Evolutionary conservation across 2,113 vertebrate genomes (phyloP).

Genomic region (Leucoraja erinaceus): DNA sequence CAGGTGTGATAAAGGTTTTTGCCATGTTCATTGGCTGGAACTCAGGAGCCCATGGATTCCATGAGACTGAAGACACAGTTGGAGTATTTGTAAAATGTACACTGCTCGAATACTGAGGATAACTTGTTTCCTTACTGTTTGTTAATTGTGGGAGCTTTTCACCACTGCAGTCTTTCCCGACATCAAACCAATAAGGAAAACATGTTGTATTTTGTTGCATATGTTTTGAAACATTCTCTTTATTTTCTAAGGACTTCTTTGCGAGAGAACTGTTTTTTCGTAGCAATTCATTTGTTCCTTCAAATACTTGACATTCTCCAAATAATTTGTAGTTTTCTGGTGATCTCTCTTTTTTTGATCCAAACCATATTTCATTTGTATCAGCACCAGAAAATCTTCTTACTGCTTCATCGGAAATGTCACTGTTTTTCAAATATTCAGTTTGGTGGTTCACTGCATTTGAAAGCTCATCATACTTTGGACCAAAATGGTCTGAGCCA

Average conservation of each 20-base stretch:
- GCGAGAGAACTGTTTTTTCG: background rate
- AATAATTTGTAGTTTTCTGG: slow-evolving; percentile 1
- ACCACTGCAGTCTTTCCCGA: background rate
- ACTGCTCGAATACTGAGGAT: background rate
- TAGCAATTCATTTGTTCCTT: slow-evolving; percentile 13
- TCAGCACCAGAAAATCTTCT: background rate
- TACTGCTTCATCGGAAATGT: background rate
- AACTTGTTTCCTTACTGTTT: background rate
- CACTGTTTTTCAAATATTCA: background rate
- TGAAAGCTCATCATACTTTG: background rate
- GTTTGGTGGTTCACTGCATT: background rate
- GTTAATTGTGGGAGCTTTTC: slow-evolving; percentile 1
- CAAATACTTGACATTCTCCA: background rate
- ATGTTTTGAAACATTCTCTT: background rate
- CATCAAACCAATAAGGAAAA: slow-evolving; percentile 37
- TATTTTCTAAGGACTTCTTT: background rate
- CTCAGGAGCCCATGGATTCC: slow-evolving; percentile 68
- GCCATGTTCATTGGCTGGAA: slow-evolving; percentile 61
- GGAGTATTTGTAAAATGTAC: background rate
- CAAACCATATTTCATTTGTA: background rate
- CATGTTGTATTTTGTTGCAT: slow-evolving; percentile 17
- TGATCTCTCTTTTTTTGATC: background rate
- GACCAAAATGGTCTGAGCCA: background rate
- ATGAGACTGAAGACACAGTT: slow-evolving; percentile 46
- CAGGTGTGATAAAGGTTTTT: slow-evolving; percentile 72